A percentile compares a stretch with the other conserved stretches of the same genome.
Conservation (phyloP, 2,797 vertebrate genomes). For the Sebastiscus tertius region DNA sequence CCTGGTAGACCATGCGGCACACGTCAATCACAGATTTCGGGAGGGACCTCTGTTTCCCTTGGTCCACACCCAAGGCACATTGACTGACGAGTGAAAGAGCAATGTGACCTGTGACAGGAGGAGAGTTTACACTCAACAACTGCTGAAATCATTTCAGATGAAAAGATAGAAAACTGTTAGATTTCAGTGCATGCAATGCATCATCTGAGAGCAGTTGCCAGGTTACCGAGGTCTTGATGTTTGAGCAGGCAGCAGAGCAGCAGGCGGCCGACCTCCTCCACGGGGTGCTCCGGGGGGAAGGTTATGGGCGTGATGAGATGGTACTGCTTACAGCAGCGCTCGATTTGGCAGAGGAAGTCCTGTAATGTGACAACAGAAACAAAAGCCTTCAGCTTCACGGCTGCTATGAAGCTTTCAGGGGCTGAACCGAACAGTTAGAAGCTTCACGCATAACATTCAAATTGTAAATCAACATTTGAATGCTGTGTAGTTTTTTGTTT, state of each 20-base stretch:
- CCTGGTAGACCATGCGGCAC: slow-evolving; percentile 97
- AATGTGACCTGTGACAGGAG: slow-evolving; percentile 86
- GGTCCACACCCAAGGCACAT: slow-evolving; percentile 92
- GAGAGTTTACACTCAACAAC: not conserved
- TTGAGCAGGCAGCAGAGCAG: slow-evolving; percentile 97
- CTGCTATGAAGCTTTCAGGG: no score
- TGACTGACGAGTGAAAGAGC: slow-evolving; percentile 94
- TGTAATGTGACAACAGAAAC: slow-evolving; percentile 58
- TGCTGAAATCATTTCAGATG: not conserved
- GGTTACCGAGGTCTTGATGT: slow-evolving; percentile 97
- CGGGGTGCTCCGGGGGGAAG: slow-evolving; percentile 96
- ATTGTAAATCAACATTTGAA: no score
- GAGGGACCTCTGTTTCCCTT: slow-evolving; percentile 92
- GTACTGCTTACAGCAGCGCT: slow-evolving; percentile 96
- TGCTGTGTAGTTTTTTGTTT: no score
- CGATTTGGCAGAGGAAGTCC: slow-evolving; percentile 99
- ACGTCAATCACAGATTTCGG: slow-evolving; percentile 97
- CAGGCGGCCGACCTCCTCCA: slow-evolving; percentile 97
- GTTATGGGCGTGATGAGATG: slow-evolving; percentile 97
- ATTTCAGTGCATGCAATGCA: not conserved
- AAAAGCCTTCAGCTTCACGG: not conserved
- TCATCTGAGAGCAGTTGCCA: slow-evolving; percentile 50
- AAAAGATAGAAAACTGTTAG: not conserved
- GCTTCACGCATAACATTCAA: no score
- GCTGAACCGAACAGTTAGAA: no score